These are phyloP conservation scores for Peromyscus melanophrys DNA, from an alignment of 2,797 vertebrate species.

Conservation along the genomic window DNA sequence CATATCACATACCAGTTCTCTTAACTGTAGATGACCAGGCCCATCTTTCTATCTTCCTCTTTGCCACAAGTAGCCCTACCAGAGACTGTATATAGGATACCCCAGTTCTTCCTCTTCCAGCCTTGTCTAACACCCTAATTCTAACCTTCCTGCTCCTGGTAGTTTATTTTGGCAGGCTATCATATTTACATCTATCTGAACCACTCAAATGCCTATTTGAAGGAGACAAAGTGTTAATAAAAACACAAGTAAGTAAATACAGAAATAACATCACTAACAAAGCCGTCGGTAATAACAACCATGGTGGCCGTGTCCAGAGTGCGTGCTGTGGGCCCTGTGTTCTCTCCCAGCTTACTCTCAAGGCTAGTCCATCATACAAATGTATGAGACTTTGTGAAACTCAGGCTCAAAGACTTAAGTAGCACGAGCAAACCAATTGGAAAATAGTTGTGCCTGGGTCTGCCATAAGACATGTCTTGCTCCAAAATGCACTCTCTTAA, in stretches of 20 bases:
- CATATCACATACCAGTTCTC: background rate
- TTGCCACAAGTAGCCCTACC: background rate
- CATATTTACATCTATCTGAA: background rate
- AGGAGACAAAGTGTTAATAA: slow-evolving; percentile 35
- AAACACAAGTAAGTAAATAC: background rate
- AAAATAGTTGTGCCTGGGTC: background rate
- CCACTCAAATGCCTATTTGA: slow-evolving; percentile 2
- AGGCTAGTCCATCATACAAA: slow-evolving; percentile 7
- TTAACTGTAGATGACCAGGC: background rate
- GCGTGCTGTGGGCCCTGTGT: background rate
- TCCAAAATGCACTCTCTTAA: slow-evolving; percentile 29
- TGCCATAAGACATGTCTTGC: background rate
- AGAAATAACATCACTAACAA: background rate
- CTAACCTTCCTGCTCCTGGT: background rate
- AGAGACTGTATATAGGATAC: background rate
- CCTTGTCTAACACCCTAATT: background rate
- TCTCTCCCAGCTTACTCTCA: background rate
- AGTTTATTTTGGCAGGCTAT: slow-evolving; percentile 9
- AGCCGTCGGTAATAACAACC: background rate
- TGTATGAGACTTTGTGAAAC: background rate
- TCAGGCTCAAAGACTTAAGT: background rate
- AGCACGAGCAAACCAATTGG: background rate
- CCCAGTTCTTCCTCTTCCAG: background rate
- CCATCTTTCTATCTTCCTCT: background rate
- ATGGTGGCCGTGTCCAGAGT: background rate